Conservation (phyloP, 2,888 invertebrate genomes). For the Tortrix viridana region DNA sequence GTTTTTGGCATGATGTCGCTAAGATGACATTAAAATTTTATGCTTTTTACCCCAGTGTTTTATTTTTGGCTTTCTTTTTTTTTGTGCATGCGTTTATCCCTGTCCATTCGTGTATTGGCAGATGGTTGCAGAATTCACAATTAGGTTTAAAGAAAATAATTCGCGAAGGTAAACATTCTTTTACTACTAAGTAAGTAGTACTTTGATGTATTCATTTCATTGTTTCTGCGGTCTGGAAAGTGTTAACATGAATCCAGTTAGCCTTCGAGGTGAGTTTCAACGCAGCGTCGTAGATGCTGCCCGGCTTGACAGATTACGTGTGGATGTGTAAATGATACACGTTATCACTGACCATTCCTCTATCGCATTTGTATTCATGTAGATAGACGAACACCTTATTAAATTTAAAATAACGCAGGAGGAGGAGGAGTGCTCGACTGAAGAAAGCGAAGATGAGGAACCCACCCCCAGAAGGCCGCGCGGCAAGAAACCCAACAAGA, state of each 20-base stretch:
- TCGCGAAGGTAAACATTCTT: slow-evolving; percentile 29
- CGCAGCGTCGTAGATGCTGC: too few relatives aligned
- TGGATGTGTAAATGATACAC: too few relatives aligned
- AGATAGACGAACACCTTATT: background rate
- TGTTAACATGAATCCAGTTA: too few relatives aligned
- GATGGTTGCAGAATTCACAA: slow-evolving; percentile 80
- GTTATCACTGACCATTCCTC: too few relatives aligned
- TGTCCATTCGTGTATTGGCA: slow-evolving; percentile 54
- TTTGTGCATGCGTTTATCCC: slow-evolving; percentile 64
- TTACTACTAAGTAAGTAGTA: slow-evolving; percentile 11
- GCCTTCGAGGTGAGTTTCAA: too few relatives aligned
- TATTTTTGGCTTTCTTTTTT: slow-evolving; percentile 54
- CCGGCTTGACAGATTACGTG: too few relatives aligned
- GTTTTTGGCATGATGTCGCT: slow-evolving; percentile 79
- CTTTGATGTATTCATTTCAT: background rate
- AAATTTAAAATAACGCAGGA: slow-evolving; percentile 55
- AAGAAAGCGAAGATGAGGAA: slow-evolving; percentile 85
- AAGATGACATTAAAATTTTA: slow-evolving; percentile 81
- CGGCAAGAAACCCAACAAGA: slow-evolving; percentile 63
- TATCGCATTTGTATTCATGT: too few relatives aligned
- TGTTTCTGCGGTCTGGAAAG: too few relatives aligned
- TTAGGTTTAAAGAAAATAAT: slow-evolving; percentile 44
- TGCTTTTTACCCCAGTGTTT: slow-evolving; percentile 73
- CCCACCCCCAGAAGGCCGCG: slow-evolving; percentile 72
- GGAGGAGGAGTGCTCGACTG: slow-evolving; percentile 82